A percentile compares a stretch with the other conserved stretches of the same genome.
Conservation (phyloP, 92 coral and sea anemone genomes). For the Porites cylindrica region DNA sequence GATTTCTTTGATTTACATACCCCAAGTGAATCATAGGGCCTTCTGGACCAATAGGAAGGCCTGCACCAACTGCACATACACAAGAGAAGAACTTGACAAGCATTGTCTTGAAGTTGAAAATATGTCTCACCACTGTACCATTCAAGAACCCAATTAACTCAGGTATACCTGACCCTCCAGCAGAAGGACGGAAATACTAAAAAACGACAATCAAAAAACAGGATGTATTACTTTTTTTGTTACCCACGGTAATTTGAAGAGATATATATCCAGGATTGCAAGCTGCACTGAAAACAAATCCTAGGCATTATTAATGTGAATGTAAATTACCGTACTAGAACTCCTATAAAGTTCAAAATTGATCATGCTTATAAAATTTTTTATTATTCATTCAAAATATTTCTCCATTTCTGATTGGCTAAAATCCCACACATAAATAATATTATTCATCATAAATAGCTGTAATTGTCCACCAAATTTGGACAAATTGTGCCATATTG, state of each 20-base stretch:
- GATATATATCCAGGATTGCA: not conserved
- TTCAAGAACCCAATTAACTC: constrained; percentile 95
- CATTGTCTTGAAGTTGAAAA: constrained; percentile 95
- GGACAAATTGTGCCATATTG: too few species aligned
- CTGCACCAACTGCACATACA: constrained; percentile 97
- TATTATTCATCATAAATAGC: too few species aligned
- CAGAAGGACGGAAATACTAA: constrained; percentile 94
- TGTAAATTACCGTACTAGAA: too few species aligned
- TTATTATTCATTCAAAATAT: too few species aligned
- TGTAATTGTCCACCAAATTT: too few species aligned
- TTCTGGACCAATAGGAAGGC: constrained; percentile 98
- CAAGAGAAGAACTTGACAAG: constrained; percentile 97
- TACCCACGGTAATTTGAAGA: not conserved
- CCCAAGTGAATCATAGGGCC: constrained; percentile 99
- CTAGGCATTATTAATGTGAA: too few species aligned
- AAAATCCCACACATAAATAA: too few species aligned
- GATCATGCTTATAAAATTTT: too few species aligned
- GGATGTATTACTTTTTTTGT: not conserved
- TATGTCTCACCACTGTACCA: constrained; percentile 97
- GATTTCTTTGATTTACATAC: constrained; percentile 44
- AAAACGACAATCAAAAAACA: not conserved
- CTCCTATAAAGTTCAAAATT: too few species aligned
- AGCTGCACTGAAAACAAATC: not conserved
- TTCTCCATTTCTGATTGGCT: too few species aligned
- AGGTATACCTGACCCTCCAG: constrained; percentile 97